A percentile compares a stretch with the other conserved stretches of the same genome.
phyloP scores from a whole-genome alignment of 2,113 vertebrate species.

The Peucedramus taeniatus region DNA sequence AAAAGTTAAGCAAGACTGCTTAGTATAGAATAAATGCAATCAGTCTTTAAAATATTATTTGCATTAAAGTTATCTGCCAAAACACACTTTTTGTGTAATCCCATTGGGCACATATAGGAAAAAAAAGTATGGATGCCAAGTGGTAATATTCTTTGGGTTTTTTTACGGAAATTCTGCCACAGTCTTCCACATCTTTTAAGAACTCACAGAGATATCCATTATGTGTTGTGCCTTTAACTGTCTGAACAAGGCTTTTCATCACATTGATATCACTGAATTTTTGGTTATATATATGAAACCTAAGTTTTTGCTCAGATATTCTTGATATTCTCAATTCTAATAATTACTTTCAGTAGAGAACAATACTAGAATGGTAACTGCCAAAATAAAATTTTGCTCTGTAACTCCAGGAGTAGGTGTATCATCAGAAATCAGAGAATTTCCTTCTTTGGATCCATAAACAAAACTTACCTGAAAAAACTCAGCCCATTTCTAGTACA shows the following conservation, averaged over 20 bases:
- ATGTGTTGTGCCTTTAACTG: not conserved
- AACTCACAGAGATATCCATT: not conserved
- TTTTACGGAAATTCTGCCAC: not conserved
- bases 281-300: not conserved
- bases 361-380: not conserved
- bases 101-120: not conserved
- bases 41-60: not conserved
- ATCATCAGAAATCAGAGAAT: not conserved
- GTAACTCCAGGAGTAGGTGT: not conserved
- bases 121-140: not conserved
- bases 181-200: not conserved
- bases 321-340: not conserved
- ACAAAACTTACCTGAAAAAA: not conserved
- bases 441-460: not conserved
- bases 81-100: not conserved
- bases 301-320: not conserved
- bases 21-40: not conserved
- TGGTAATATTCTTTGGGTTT: not conserved
- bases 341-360: not conserved
- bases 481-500: not conserved
- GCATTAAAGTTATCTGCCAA: not conserved
- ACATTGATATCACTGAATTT: not conserved
- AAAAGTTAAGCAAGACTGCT: not conserved
- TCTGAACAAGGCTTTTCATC: not conserved
- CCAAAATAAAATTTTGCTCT: not conserved